These are phyloP conservation scores for Sminthopsis crassicaudata DNA, from an alignment of 2,113 vertebrate genomes.

Conservation along the genomic window DNA sequence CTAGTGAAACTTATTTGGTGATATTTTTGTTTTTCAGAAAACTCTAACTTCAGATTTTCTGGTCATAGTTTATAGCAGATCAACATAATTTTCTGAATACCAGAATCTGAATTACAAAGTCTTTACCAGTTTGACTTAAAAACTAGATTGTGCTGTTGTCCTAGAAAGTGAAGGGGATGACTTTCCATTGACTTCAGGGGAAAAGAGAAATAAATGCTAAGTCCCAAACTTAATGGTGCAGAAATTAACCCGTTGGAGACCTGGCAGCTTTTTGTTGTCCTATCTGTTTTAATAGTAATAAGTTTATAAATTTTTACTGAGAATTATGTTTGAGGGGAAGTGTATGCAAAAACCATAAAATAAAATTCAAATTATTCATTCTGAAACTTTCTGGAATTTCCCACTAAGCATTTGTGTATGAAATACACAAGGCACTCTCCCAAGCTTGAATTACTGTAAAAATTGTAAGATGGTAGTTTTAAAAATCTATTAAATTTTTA, in stretches of 20 bases:
- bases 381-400: slow-evolving; percentile 76
- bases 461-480: slow-evolving; percentile 5
- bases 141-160: background rate
- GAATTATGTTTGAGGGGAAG: slow-evolving; percentile 54
- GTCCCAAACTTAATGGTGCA: slow-evolving; percentile 33
- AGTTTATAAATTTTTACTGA: slow-evolving; percentile 48
- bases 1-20: slow-evolving; percentile 28
- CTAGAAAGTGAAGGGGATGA: slow-evolving; percentile 29
- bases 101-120: slow-evolving; percentile 46
- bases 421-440: slow-evolving; percentile 51
- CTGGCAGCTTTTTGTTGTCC: slow-evolving; percentile 32
- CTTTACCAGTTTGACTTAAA: slow-evolving; percentile 40
- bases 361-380: slow-evolving; percentile 72
- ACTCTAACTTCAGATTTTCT: slow-evolving; percentile 57
- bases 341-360: slow-evolving; percentile 50
- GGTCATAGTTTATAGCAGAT: slow-evolving; percentile 39
- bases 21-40: slow-evolving; percentile 46
- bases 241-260: background rate
- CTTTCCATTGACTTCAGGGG: slow-evolving; percentile 21
- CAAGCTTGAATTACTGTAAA: slow-evolving; percentile 52
- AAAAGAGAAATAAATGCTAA: background rate
- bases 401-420: slow-evolving; percentile 53
- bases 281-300: slow-evolving; percentile 48
- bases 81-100: slow-evolving; percentile 46
- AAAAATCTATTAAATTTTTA: slow-evolving; percentile 29